Evolutionary conservation across 2,113 vertebrate species (phyloP), one percentile per base, ranked within the genome.

Genomic region (Ceyx cyanopectus): DNA sequence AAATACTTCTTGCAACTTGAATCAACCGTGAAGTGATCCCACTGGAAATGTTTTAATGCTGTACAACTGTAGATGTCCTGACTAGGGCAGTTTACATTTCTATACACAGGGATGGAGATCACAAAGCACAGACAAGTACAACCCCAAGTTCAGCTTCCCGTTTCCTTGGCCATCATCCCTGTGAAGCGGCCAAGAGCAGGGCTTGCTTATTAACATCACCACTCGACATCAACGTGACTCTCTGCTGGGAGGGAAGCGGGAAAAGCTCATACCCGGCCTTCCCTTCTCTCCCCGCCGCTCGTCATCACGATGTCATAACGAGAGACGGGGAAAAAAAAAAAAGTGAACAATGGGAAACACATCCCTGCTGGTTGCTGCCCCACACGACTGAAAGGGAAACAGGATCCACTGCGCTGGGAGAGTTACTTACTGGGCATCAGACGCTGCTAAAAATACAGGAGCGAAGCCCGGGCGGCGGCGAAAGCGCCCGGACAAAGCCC

Each of bases 401-500:
- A 5, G 41, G 72, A 66, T 23, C 70, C 29, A 7, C 18, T 7
- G 73, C 26, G 29, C 74, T 14, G 65, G 23, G 53, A 34, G n/a
- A 84, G 87, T 60, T 45, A 56, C 73, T 66, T 4, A 53, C 90
- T 2, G 54, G 48, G 87, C 46, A 69, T 46, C 85, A 12, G 54
- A 30, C 8, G 61, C 63, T n/a, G 81, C 89, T 81, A 62, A 69
- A 79, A 65, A 63, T 27, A 68, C 43, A 30, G 65, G 81, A 76
- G 70, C 48, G 70, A 12, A 29, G 85, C 50, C 29, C 24, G 43
- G 54, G 58, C 24, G 26, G 12, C 2, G 27, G 51, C 5, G 81
- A 76, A 50, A 2, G 82, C 57, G 61, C 21, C 66, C 41, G 62
- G 76, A 70, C 86, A 78, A 75, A 93, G 85, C 48, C 87, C 90